A percentile compares a stretch with the other conserved stretches of the same genome.
Conservation (phyloP, 2,113 vertebrate species). For the Alces alces region DNA sequence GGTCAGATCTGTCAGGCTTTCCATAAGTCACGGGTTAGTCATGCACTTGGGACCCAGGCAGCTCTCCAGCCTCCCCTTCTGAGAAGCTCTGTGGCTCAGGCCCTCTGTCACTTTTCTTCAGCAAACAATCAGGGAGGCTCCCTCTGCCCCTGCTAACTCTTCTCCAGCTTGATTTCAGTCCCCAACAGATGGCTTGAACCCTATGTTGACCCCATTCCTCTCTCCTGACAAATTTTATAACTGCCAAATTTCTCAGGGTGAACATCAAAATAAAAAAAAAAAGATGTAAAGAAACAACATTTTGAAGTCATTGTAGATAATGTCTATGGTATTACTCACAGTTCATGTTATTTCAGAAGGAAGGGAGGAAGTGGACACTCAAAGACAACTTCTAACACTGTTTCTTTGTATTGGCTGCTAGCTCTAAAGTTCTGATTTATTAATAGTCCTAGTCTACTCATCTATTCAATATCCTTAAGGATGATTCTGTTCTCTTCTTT, state of each 20-base stretch:
- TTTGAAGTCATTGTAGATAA: neutral
- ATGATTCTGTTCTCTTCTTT: neutral
- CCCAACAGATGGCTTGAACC: neutral
- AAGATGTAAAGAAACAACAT: slow-evolving; percentile 16
- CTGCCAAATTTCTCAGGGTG: neutral
- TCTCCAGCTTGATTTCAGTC: slow-evolving; percentile 1
- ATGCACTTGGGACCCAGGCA: slow-evolving; percentile 11
- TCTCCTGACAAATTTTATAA: neutral
- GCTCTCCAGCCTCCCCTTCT: slow-evolving; percentile 6
- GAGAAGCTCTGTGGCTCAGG: neutral
- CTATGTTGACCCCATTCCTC: neutral
- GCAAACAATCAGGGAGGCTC: neutral
- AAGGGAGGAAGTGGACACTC: neutral
- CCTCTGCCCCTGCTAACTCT: neutral
- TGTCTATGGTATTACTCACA: neutral
- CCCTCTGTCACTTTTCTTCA: neutral
- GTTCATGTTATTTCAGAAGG: slow-evolving; percentile 36
- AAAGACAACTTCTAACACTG: neutral
- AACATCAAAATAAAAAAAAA: neutral
- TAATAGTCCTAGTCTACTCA: neutral
- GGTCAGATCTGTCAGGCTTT: slow-evolving; percentile 4
- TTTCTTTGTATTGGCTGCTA: slow-evolving; percentile 54
- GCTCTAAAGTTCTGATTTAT: slow-evolving; percentile 40
- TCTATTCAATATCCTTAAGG: slow-evolving; percentile 17
- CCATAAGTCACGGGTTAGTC: slow-evolving; percentile 33